Evolutionary conservation across 2,113 vertebrate genomes (phyloP).

Genomic region (Saccopteryx leptura): DNA sequence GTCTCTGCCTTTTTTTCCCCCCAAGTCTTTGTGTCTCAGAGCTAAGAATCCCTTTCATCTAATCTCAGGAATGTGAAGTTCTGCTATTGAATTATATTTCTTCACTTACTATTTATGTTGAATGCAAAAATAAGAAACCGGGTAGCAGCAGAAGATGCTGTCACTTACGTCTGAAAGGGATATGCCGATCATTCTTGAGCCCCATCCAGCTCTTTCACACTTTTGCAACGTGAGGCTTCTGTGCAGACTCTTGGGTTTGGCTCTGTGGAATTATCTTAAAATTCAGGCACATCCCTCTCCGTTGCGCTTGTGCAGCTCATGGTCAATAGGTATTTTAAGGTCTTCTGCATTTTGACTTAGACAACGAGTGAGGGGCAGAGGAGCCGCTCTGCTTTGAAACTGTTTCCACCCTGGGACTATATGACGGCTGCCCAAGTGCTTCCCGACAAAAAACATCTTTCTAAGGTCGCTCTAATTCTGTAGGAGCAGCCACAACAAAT

Average conservation of each 20-base stretch:
- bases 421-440: neutral
- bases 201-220: constrained; percentile 52
- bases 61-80: constrained; percentile 77
- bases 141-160: constrained; percentile 74
- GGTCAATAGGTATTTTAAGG: constrained; percentile 82
- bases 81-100: constrained; percentile 74
- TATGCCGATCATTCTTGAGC: constrained; percentile 66
- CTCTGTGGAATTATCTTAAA: constrained; percentile 61
- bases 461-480: constrained; percentile 39
- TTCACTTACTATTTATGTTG: constrained; percentile 82
- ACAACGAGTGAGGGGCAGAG: neutral
- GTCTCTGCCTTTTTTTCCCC: constrained; percentile 76
- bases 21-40: constrained; percentile 80
- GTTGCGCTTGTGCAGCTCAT: constrained; percentile 63
- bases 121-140: constrained; percentile 84
- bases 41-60: constrained; percentile 85
- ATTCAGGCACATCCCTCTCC: constrained; percentile 74
- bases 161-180: constrained; percentile 76
- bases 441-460: constrained; percentile 10
- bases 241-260: constrained; percentile 45
- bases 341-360: constrained; percentile 73
- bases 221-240: constrained; percentile 63
- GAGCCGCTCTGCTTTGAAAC: constrained; percentile 78
- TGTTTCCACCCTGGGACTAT: constrained; percentile 60
- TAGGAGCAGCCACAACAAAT: neutral